These are phyloP conservation scores for Diadophis punctatus DNA, from an alignment of 2,113 vertebrate species.

Conservation along the genomic window DNA sequence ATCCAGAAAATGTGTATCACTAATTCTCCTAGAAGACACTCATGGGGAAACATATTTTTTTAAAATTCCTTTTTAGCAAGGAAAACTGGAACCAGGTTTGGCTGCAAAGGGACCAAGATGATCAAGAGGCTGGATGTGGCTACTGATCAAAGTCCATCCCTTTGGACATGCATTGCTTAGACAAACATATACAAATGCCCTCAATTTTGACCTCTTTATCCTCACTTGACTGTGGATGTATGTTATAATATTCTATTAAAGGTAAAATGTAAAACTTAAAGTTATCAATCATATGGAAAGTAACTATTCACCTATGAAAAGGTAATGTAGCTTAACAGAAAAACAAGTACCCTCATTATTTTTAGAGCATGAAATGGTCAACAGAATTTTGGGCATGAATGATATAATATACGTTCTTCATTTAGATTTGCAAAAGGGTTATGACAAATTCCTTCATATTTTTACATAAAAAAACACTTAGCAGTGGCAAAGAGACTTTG, in stretches of 20 bases:
- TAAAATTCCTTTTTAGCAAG: neutral
- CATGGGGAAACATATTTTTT: neutral
- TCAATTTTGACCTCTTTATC: neutral
- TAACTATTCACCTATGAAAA: neutral
- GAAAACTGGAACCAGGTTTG: neutral
- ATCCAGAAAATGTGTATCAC: neutral
- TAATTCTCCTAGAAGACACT: neutral
- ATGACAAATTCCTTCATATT: neutral
- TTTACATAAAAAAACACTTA: neutral
- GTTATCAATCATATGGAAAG: neutral
- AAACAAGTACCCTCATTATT: neutral
- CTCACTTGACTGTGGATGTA: neutral
- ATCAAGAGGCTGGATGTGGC: neutral
- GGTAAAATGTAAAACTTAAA: neutral
- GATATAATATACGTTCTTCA: neutral
- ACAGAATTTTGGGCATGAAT: neutral
- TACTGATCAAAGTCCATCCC: neutral
- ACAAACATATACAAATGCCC: neutral
- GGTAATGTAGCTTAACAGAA: neutral
- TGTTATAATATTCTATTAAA: neutral
- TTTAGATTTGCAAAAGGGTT: neutral
- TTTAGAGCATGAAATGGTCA: neutral
- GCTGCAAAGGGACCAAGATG: neutral
- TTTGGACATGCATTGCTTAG: neutral
- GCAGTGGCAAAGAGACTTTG: neutral